Evolutionary conservation across 2,888 invertebrate genomes (phyloP), one percentile per base, ranked within the genome.

Genomic region (Beris chalybata): DNA sequence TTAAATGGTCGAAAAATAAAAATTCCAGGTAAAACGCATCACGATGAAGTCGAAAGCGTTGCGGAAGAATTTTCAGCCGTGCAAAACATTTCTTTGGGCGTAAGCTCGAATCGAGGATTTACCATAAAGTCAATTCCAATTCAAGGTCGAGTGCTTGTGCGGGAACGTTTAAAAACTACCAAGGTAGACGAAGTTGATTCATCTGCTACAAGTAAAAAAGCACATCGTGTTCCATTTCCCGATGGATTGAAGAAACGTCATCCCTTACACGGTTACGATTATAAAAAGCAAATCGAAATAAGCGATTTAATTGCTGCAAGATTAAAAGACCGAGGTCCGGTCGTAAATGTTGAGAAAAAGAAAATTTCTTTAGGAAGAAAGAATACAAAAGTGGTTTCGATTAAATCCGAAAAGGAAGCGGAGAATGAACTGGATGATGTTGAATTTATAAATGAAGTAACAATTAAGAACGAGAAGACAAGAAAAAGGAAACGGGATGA

Each of bases 221-320:
- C 47, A n/a, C 11, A 59, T 0, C 69, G 70, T 11, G 72, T 74
- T 6, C 72, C 71, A 30, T 67, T 74, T 68, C 76, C 75, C 2
- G 30, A 50, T 1, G 58, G 56, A 12, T 72, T 76, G 12, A 75
- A 74, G 48, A 68, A 72, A 7, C 72, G 76, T 3, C 76, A 76
- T 71, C 76, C 76, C 0, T 54, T 76, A n/a, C 71, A 73, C 13
- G 76, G 76, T 2, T 66, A 61, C 2, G 70, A 73, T n/a, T 76
- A 70, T 66, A 54, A 71, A 7, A 69, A 72, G 5, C 73, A 72
- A 63, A 12, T 74, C 5, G 13, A 68, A 4, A 48, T 76, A 5
- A 44, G 67, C 31, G 67, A 70, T 12, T 45, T 61, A 12, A 65
- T 74, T 12, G 57, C 50, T 1, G 67, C 72, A 44, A 72, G 74